Base-by-base conservation (phyloP, 1,140 invertebrate species). In the Ostrea edulis region DNA sequence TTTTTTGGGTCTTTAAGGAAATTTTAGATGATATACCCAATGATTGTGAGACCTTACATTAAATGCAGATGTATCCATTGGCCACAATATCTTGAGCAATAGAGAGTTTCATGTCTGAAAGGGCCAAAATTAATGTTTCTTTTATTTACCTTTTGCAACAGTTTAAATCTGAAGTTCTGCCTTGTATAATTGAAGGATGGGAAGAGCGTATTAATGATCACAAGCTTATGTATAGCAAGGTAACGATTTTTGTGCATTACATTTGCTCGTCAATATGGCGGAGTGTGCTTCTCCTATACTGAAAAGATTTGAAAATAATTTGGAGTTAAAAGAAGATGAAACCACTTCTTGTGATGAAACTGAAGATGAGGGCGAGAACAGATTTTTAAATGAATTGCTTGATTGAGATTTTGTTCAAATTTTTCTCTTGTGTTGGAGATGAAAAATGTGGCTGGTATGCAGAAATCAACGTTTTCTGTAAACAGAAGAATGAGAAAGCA, bases 41-140 rank as follows among this genome's bases (percentile, higher is more conserved):
- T 44, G 86, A 58, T 11, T 84, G 71, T 65, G 88, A 84, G 25
- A 65, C 11, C 17, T 65, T n/a, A 65, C 52, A 35, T 12, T 20
- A 25, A 44, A 82, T 51, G 44, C 11, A 20, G 44, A 44, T n/a
- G 62, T 71, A 22, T 44, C 44, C 62, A 7, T 29, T 29, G 89
- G 87, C 17, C 52, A 90, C 25, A n/a, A 53, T 35, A 86, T 89
- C 44, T 29, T 88, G n/a, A 84, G 2, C 20, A 88, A 88, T 91
- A 8, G 7, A 65, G 54, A 62, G 85, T 51, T 90, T 86, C 51
- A 90, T 90, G 89, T 90, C 90, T 9, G 86, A 90, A 52, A 77
- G 88, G 29, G 88, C 88, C 5, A 82, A 89, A 54, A 88, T 89
- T 68, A 71, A 89, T n/a, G 86, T 85, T 54, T 81, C 55, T 22